Percentiles rank a stretch among this genome's conserved stretches.
Conservation (phyloP, 2,797 vertebrate species). For the Glossophaga mutica region DNA sequence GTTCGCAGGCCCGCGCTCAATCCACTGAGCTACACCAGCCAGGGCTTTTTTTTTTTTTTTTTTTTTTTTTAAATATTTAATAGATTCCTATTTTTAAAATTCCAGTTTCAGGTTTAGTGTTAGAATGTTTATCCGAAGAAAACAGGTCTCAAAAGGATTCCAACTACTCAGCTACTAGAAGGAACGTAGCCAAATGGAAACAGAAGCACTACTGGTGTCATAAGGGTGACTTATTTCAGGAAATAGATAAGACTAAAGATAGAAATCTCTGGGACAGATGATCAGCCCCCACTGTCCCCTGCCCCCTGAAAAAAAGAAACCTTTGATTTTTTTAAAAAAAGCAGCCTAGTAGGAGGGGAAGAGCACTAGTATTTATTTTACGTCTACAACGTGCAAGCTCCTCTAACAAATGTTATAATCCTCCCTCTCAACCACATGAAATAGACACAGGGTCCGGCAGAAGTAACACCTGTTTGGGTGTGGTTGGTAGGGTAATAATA, state of each 20-base stretch:
- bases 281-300: rapidly evolving
- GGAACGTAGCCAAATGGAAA: neutral
- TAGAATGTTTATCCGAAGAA: conserved; percentile 30
- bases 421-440: neutral
- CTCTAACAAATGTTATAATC: neutral
- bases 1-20: too few relatives aligned
- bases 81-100: neutral
- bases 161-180: neutral
- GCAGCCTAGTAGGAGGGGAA: neutral
- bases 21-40: too few relatives aligned
- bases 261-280: neutral
- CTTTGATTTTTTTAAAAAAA: neutral
- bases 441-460: too few relatives aligned
- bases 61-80: too few relatives aligned
- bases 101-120: neutral
- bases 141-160: neutral
- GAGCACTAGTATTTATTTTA: neutral
- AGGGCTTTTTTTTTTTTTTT: too few relatives aligned
- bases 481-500: too few relatives aligned
- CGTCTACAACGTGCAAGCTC: neutral
- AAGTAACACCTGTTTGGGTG: too few relatives aligned
- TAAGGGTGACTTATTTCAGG: conserved; percentile 1
- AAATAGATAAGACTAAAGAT: neutral
- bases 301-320: neutral
- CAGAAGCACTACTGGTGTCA: neutral